Evolutionary conservation across 2,113 vertebrate genomes (phyloP).

Genomic region (Ailuropoda melanoleuca): DNA sequence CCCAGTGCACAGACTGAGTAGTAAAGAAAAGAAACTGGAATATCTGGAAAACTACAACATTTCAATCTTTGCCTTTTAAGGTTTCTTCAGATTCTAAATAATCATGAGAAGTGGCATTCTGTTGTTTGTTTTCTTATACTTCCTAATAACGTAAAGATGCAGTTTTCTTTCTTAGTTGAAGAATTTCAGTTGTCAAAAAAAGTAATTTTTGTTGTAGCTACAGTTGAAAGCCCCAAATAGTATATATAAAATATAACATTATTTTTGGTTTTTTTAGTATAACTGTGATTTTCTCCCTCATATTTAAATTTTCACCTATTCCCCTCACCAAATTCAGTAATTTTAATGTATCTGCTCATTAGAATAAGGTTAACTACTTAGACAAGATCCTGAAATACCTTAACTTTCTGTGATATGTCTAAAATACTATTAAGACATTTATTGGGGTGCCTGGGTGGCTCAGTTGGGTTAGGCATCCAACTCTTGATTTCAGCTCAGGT

Average conservation of each 20-base stretch:
- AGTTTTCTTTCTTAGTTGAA: background rate
- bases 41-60: background rate
- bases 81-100: background rate
- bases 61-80: background rate
- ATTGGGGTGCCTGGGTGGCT: background rate
- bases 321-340: background rate
- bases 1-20: background rate
- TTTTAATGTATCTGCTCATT: background rate
- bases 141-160: background rate
- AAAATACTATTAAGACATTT: background rate
- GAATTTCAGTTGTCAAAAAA: background rate
- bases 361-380: background rate
- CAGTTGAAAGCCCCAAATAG: background rate
- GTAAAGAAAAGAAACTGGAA: background rate
- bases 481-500: background rate
- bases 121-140: background rate
- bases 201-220: background rate
- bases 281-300: background rate
- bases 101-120: background rate
- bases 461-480: background rate
- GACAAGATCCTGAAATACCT: background rate
- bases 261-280: background rate
- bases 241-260: background rate
- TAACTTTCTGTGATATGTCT: background rate
- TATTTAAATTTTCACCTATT: constrained; percentile 9